A percentile compares a stretch with the other conserved stretches of the same genome.
Conservation (phyloP, 1,140 invertebrate genomes). For the Dysdera silvatica region DNA sequence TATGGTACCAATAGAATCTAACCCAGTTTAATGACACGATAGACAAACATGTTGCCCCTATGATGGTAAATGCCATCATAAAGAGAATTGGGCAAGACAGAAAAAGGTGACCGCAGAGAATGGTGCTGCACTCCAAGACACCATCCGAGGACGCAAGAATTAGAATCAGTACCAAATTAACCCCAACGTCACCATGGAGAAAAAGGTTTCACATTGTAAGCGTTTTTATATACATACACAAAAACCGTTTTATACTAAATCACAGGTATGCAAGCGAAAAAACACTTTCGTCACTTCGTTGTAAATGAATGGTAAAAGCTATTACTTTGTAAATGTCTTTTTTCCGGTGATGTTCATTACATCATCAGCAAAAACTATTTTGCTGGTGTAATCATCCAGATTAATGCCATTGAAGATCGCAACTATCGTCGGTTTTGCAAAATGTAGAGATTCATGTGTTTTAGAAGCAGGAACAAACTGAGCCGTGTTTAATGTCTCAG, state of each 20-base stretch:
- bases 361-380: conserved; percentile 1
- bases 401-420: not conserved
- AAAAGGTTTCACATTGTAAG: no score
- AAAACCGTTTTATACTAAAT: not conserved
- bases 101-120: no score
- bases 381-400: not conserved
- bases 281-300: not conserved
- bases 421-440: not conserved
- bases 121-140: no score
- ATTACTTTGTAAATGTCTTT: conserved; percentile 6
- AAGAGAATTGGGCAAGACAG: no score
- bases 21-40: no score
- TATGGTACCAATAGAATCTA: no score
- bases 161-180: no score
- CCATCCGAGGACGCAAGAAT: no score
- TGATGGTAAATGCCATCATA: no score
- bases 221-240: not conserved
- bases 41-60: no score
- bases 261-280: not conserved
- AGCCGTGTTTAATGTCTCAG: conserved; percentile 1
- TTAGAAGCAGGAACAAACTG: not conserved
- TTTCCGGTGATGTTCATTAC: not conserved
- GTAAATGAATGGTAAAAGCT: not conserved
- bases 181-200: no score
- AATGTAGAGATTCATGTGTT: not conserved